Evolutionary conservation across 2,888 invertebrate genomes (phyloP).

Genomic region (Orchesellides sinensis): DNA sequence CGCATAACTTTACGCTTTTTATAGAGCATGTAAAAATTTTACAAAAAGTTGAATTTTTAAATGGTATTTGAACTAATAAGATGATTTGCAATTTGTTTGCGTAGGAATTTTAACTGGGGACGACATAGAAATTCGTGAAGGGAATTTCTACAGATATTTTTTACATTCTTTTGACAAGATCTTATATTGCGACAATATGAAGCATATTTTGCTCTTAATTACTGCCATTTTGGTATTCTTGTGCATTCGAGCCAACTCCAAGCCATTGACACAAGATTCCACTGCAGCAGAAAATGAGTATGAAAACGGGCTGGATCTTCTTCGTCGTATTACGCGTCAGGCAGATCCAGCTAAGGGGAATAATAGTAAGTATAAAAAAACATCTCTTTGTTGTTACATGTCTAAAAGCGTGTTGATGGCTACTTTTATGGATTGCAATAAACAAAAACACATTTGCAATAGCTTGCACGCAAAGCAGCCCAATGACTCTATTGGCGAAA

Average conservation of each 20-base stretch:
- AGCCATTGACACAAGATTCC: slow-evolving; percentile 55
- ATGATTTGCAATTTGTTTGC: neutral
- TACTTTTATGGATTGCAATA: neutral
- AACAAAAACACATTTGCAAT: no score
- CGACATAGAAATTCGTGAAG: slow-evolving; percentile 4
- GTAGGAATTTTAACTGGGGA: neutral
- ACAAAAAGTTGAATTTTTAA: neutral
- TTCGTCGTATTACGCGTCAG: slow-evolving; percentile 70
- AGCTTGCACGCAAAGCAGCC: no score
- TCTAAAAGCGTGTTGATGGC: no score
- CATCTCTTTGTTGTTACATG: neutral
- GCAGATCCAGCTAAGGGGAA: slow-evolving; percentile 59
- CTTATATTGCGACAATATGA: slow-evolving; percentile 60
- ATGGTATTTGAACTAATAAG: neutral
- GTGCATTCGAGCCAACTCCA: slow-evolving; percentile 66
- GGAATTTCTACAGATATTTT: neutral
- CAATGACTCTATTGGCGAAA: no score
- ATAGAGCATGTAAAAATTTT: neutral
- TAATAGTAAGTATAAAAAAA: slow-evolving; percentile 52
- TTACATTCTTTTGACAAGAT: neutral
- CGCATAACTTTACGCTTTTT: neutral
- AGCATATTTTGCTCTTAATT: slow-evolving; percentile 44
- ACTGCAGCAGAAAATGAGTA: slow-evolving; percentile 50
- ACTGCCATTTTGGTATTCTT: slow-evolving; percentile 56
- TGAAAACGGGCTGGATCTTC: slow-evolving; percentile 67